Percentiles rank a stretch among this genome's conserved stretches.
Evolutionary conservation across 2,888 invertebrate species (phyloP).

Genomic region (Urechis unicinctus): DNA sequence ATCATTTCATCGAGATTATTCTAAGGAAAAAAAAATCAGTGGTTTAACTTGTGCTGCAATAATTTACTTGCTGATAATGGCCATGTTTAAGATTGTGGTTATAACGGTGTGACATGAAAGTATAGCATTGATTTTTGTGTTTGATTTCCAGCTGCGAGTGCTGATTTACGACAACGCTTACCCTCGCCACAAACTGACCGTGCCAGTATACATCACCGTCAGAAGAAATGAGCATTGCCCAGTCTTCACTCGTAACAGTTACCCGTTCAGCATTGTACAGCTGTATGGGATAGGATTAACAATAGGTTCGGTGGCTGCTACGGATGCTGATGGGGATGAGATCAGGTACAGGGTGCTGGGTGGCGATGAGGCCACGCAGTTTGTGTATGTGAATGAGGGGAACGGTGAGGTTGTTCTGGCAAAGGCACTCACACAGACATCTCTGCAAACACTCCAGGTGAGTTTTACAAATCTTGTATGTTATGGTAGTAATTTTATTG

Average conservation of each 20-base stretch:
- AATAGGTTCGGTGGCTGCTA: conserved; percentile 11
- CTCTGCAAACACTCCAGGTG: too few relatives aligned
- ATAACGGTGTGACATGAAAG: too few relatives aligned
- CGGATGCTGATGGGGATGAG: conserved; percentile 24
- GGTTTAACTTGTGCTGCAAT: too few relatives aligned
- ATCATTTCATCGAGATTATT: too few relatives aligned
- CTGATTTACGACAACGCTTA: conserved; percentile 32
- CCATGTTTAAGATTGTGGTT: too few relatives aligned
- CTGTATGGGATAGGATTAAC: conserved; percentile 16
- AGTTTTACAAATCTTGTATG: too few relatives aligned
- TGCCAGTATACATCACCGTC: conserved; percentile 30
- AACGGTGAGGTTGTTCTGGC: conserved; percentile 59
- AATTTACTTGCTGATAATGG: too few relatives aligned
- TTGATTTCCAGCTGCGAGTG: conserved; percentile 28
- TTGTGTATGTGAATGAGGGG: conserved; percentile 73
- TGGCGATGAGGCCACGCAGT: conserved; percentile 23
- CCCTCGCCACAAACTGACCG: conserved; percentile 24
- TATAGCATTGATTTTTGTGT: background rate
- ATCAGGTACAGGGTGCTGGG: conserved; percentile 29
- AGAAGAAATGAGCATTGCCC: conserved; percentile 21
- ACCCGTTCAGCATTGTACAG: conserved; percentile 14
- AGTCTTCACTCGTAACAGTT: conserved; percentile 11
- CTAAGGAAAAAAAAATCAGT: too few relatives aligned
- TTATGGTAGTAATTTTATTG: too few relatives aligned
- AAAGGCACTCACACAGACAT: conserved; percentile 22